These are phyloP conservation scores for Platycnemis pennipes DNA, from an alignment of 2,888 invertebrate species.

Conservation along the genomic window DNA sequence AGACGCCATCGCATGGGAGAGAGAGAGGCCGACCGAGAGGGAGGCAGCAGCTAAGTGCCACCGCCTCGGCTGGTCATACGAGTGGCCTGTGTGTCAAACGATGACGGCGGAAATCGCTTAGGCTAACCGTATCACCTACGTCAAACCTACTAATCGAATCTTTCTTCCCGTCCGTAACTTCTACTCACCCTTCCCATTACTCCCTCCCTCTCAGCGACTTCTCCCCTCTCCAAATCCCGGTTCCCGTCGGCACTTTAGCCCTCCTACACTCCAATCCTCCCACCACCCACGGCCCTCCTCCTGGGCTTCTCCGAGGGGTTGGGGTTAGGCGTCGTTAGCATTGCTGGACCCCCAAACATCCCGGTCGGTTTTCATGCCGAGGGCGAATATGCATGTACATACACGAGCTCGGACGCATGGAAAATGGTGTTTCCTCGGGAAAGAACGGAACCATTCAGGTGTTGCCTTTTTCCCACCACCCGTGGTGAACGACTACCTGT, in stretches of 20 bases:
- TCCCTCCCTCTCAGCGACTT: not conserved
- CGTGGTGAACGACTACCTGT: no score
- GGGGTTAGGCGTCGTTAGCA: not conserved
- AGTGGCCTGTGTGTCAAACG: slow-evolving; percentile 7
- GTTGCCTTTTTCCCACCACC: no score
- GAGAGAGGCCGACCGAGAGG: not conserved
- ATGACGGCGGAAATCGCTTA: not conserved
- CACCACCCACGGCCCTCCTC: not conserved
- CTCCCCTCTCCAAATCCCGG: not conserved
- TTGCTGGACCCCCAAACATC: not conserved
- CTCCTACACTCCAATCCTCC: not conserved
- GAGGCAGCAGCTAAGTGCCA: not conserved
- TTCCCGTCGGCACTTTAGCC: not conserved
- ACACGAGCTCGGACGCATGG: not conserved
- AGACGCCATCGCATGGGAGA: not conserved
- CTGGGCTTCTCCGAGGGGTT: not conserved
- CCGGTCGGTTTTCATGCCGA: not conserved
- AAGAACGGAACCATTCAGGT: no score
- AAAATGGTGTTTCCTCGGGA: no score
- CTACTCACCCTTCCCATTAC: not conserved
- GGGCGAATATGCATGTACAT: not conserved
- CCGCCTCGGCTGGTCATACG: not conserved
- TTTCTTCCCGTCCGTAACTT: not conserved
- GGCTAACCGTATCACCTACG: slow-evolving; percentile 25
- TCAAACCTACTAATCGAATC: slow-evolving; percentile 18